phyloP scores from a whole-genome alignment of 2,113 vertebrate genomes.

The Oncorhynchus gorbuscha region DNA sequence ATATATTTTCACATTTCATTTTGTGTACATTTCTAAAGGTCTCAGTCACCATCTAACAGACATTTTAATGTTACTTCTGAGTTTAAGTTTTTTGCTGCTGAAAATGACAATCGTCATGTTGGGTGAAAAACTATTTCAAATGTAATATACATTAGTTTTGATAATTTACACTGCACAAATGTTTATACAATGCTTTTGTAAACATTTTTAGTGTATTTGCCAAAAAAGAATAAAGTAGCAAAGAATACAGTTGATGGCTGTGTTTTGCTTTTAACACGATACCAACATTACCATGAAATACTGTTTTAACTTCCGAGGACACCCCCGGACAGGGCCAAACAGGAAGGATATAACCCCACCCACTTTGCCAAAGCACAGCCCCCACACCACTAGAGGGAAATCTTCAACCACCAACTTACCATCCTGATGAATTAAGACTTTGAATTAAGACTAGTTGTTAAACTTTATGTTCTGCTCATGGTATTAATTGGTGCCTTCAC shows the following conservation, averaged over 20 bases:
- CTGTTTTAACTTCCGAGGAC: too few species aligned
- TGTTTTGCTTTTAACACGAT: not conserved
- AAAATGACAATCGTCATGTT: constrained; percentile 79
- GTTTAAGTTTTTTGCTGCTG: constrained; percentile 73
- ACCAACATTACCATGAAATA: not conserved
- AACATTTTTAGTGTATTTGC: constrained; percentile 84
- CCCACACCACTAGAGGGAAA: too few species aligned
- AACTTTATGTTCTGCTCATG: too few species aligned
- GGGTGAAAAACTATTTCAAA: constrained; percentile 73
- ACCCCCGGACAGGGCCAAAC: too few species aligned
- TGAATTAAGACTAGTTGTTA: too few species aligned
- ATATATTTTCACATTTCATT: constrained; percentile 9
- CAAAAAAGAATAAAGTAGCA: constrained; percentile 71
- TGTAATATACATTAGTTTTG: constrained; percentile 71
- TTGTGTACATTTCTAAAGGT: constrained; percentile 6
- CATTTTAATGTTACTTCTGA: constrained; percentile 51
- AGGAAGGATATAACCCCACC: too few species aligned
- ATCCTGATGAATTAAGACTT: too few species aligned
- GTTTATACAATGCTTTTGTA: constrained; percentile 83
- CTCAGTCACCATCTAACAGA: constrained; percentile 56
- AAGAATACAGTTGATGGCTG: constrained; percentile 22
- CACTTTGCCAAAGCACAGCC: too few species aligned
- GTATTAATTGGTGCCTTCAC: too few species aligned
- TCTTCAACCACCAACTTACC: too few species aligned
- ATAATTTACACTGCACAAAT: constrained; percentile 81